phyloP scores from a whole-genome alignment of 2,797 vertebrate genomes.

The Malacoraja senta region DNA sequence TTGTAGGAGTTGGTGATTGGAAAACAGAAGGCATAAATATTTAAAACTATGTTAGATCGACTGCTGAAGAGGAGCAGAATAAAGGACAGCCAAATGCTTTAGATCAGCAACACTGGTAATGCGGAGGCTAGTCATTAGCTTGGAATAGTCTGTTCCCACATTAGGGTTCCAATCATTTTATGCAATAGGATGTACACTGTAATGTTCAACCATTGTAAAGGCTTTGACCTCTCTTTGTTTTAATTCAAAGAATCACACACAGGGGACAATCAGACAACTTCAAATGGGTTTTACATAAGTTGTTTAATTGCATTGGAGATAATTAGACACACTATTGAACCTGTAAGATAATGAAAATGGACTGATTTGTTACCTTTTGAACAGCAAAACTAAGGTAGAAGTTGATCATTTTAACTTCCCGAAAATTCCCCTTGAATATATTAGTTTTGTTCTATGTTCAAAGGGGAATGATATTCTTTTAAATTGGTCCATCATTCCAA shows the following conservation, averaged over 20 bases:
- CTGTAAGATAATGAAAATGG: neutral
- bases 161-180: neutral
- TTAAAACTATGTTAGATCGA: neutral
- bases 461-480: neutral
- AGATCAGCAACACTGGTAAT: neutral
- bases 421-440: neutral
- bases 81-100: neutral
- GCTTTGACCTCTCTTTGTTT: neutral
- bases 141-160: neutral
- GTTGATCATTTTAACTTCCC: neutral
- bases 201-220: neutral
- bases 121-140: neutral
- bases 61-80: neutral
- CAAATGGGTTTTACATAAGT: neutral
- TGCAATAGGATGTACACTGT: neutral
- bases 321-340: neutral
- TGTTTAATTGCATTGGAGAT: neutral
- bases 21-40: neutral
- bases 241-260: neutral
- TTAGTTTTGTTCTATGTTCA: neutral
- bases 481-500: neutral
- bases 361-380: neutral
- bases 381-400: neutral
- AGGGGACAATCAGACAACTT: neutral
- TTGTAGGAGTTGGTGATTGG: neutral